Base-by-base conservation (phyloP, 2,888 invertebrate species). In the Drosophila cognata region DNA sequence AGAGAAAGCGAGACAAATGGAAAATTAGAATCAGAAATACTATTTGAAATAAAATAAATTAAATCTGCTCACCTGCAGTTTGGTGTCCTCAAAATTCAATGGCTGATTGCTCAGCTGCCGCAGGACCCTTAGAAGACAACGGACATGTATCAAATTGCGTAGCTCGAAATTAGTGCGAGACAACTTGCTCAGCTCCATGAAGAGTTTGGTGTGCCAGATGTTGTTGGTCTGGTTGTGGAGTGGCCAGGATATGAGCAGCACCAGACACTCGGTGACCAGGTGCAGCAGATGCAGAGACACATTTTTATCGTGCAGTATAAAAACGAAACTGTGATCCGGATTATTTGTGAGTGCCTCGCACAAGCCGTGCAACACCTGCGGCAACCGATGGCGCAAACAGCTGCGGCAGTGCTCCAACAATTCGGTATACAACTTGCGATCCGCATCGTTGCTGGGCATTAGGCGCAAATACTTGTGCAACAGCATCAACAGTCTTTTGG, bases 141-240 rank as follows among this genome's bases (percentile, higher is more conserved):
- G 91, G 2, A 91, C 91, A 46, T 92, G 89, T 38, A 90, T 90
- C 28, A 92, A 66, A 63, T 91, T 90, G 1, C 93, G 88, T n/a
- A 84, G 65, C 13, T 89, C 82, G 55, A 93, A 93, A 31, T 87
- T 80, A 29, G 74, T 65, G 4, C 84, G 81, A 1, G 84, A 78
- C 33, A 89, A 63, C 3, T 69, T 73, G 56, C 88, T 81, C 4
- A 91, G 63, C 16, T 80, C 63, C 11, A 84, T 85, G 65, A 92
- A 93, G 10, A 92, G 59, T 36, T 84, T 80, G 1, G 66, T 63
- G 43, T 72, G 53, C 87, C 87, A 77, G 13, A 38, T 21, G 41
- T 55, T 41, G 21, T 1, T 38, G 36, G 7, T 2, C 13, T 36
- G 31, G 52, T 38, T 38, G 13, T 4, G 0, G 16, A 13, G 35